Percentiles rank a stretch among this genome's conserved stretches.
phyloP scores from a whole-genome alignment of 2,797 vertebrate genomes.

The Spinibarbus caldwelli region DNA sequence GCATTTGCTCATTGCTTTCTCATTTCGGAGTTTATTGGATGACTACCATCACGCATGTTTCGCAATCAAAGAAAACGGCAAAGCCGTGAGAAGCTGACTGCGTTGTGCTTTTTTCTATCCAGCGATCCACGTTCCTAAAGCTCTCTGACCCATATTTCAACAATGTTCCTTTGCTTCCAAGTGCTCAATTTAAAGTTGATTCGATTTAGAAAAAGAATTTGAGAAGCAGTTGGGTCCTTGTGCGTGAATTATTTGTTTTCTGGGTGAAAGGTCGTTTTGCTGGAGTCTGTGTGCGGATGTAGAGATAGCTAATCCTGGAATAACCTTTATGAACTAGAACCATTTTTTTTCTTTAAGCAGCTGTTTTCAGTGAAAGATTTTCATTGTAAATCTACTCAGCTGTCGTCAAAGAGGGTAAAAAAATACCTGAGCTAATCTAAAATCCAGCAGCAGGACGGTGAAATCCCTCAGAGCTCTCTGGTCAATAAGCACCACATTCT shows the following conservation, averaged over 20 bases:
- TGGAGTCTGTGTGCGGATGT: neutral
- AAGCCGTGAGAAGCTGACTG: conserved; percentile 19
- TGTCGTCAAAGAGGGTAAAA: conserved; percentile 37
- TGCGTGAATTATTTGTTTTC: conserved; percentile 40
- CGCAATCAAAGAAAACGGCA: conserved; percentile 47
- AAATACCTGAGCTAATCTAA: conserved; percentile 53
- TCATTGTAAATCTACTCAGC: conserved; percentile 53
- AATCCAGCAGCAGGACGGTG: conserved; percentile 20
- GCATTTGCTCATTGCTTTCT: conserved; percentile 55
- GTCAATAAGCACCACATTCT: conserved; percentile 39
- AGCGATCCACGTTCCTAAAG: neutral
- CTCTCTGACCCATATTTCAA: conserved; percentile 48
- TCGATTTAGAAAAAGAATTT: conserved; percentile 50
- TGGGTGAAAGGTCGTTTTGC: conserved; percentile 64
- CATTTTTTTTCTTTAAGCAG: conserved; percentile 59
- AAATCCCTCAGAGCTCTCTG: conserved; percentile 24
- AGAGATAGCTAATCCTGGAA: conserved; percentile 23
- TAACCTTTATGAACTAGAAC: conserved; percentile 29
- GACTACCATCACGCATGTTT: conserved; percentile 43
- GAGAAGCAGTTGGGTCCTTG: conserved; percentile 27
- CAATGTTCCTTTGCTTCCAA: conserved; percentile 50
- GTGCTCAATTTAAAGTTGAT: conserved; percentile 48
- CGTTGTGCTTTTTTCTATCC: conserved; percentile 4
- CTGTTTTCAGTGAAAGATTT: conserved; percentile 58
- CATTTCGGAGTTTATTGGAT: conserved; percentile 46